phyloP scores from a whole-genome alignment of 2,797 vertebrate species.

The Poecile montanus region DNA sequence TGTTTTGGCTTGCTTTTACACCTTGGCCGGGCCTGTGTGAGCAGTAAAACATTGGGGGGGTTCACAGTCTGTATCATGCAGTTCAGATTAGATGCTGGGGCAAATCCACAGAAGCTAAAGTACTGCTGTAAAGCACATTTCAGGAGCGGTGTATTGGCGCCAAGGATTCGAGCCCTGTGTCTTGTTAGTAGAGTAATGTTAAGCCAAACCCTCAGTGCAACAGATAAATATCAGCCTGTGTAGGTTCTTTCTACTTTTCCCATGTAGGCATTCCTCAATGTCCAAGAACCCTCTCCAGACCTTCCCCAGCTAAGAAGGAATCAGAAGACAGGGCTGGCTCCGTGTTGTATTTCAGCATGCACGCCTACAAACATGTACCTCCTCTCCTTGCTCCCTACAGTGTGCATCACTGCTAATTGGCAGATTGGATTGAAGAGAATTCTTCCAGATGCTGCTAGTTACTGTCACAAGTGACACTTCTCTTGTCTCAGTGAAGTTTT shows the following conservation, averaged over 20 bases:
- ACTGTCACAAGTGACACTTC: not conserved
- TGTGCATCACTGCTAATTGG: not conserved
- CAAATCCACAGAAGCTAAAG: slow-evolving; percentile 15
- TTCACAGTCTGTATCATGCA: not conserved
- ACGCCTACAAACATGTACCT: not conserved
- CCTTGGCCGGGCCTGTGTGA: not conserved
- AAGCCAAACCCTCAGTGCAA: not conserved
- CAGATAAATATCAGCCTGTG: not conserved
- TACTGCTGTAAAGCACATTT: not conserved
- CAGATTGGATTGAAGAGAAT: not conserved
- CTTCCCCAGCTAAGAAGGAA: not conserved
- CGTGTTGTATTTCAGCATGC: not conserved
- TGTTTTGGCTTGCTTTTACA: not conserved
- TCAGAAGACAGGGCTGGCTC: not conserved
- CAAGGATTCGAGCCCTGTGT: slow-evolving; percentile 3
- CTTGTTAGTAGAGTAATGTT: not conserved
- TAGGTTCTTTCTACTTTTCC: not conserved
- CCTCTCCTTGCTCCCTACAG: not conserved
- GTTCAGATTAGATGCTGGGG: not conserved
- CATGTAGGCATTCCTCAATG: not conserved
- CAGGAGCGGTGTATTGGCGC: not conserved
- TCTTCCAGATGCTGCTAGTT: not conserved
- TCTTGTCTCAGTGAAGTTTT: not conserved
- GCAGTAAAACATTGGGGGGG: not conserved
- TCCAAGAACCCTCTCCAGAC: not conserved